Evolutionary conservation across 2,113 vertebrate genomes (phyloP).

Genomic region (Callorhinus ursinus): DNA sequence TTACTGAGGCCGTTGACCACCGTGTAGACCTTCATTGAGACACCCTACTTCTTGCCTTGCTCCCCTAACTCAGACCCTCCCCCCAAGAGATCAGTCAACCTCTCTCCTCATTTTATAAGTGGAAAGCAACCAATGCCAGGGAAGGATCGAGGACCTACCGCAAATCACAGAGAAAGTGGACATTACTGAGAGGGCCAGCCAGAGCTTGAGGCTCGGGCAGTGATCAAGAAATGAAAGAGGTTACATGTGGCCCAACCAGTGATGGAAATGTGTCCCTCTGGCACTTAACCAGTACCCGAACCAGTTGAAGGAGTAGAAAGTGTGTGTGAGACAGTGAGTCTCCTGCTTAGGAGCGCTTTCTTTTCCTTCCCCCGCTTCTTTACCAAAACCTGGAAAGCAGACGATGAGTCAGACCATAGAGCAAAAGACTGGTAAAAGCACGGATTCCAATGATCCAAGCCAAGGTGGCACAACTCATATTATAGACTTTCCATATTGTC

Average conservation of each 20-base stretch:
- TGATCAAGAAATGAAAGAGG: not conserved
- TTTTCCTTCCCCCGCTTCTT: not conserved
- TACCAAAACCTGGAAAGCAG: not conserved
- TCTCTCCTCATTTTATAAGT: not conserved
- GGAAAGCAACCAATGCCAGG: not conserved
- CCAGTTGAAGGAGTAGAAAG: not conserved
- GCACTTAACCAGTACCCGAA: not conserved
- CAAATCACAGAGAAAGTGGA: not conserved
- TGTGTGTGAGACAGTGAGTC: not conserved
- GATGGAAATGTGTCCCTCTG: not conserved
- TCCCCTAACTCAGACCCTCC: not conserved
- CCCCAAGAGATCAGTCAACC: not conserved
- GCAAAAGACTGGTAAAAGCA: not conserved
- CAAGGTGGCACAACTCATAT: not conserved
- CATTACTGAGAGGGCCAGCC: not conserved
- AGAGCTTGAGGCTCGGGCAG: not conserved
- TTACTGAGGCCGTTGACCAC: not conserved
- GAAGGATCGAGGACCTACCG: not conserved
- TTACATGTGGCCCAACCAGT: accelerated
- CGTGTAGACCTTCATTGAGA: not conserved
- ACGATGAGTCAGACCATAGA: not conserved
- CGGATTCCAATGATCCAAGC: not conserved
- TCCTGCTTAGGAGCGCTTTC: too few relatives aligned
- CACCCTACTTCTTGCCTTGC: not conserved
- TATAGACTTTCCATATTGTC: not conserved